These are phyloP conservation scores for Diadumene lineata DNA, from an alignment of 92 coral and sea anemone genomes.

Conservation along the genomic window DNA sequence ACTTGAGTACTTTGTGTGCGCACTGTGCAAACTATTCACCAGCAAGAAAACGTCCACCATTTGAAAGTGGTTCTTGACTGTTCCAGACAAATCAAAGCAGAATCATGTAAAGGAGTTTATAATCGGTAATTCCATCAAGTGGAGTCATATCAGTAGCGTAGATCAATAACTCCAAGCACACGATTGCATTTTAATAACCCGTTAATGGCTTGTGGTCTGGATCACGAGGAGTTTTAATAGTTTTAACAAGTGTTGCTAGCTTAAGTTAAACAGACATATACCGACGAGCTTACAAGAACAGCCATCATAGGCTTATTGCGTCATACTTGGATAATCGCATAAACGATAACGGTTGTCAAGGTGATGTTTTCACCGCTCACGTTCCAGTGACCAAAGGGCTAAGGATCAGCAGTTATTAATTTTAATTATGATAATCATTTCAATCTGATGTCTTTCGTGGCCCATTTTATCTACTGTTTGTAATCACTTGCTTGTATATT, in stretches of 20 bases:
- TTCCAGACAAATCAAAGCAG: too few species aligned
- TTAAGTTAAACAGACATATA: too few species aligned
- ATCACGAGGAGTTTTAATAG: conserved; percentile 14
- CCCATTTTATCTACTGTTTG: neutral
- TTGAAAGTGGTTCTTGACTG: too few species aligned
- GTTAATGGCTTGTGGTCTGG: neutral
- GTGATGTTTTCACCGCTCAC: neutral
- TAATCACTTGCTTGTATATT: neutral
- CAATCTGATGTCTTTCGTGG: too few species aligned
- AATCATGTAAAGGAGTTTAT: too few species aligned
- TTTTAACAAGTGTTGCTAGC: neutral
- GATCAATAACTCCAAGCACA: neutral
- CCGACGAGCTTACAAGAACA: too few species aligned
- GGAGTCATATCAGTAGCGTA: neutral
- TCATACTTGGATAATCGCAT: neutral
- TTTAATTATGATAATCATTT: neutral
- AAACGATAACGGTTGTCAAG: neutral
- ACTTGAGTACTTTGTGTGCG: too few species aligned
- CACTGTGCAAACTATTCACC: too few species aligned
- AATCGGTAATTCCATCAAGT: too few species aligned
- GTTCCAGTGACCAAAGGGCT: neutral
- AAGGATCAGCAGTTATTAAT: neutral
- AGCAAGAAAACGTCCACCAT: too few species aligned
- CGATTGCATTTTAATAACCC: neutral
- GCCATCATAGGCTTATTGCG: too few species aligned